Base-by-base conservation (phyloP, 2,888 invertebrate genomes). In the Epistrophella euchroma region DNA sequence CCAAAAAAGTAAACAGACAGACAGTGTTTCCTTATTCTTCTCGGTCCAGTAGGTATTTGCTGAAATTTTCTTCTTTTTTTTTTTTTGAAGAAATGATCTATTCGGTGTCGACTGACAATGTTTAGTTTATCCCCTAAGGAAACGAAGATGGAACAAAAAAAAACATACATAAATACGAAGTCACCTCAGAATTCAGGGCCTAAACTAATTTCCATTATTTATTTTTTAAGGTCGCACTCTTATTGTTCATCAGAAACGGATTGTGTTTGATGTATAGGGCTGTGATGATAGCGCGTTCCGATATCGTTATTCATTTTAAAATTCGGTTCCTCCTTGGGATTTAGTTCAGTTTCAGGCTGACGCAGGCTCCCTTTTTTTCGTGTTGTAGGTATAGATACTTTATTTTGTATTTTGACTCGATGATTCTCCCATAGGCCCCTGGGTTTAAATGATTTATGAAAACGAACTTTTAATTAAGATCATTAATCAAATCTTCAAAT, bases 181-280 rank as follows among this genome's bases (percentile, higher is more conserved):
- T 64, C 81, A 86, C 86, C 81, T 81, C 74, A 73, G 74, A 62
- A 77, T 22, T 45, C 58, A 45, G 77, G 86, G 86, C 77, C 77
- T 78, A 81, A 74, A 71, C 86, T 86, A 86, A 86, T 86, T 86
- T 86, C 86, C 86, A 86, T 81, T 81, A 77, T 86, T 86, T 86
- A 71, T 64, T 70, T 77, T 60, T 73, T 72, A 70, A 70, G 74
- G 85, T 72, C 66, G 75, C 40, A 52, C 40, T 64, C 45, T 58
- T 52, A 66, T 80, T 85, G 76, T 80, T 45, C 56, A 17, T 15
- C 6, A 19, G 15, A 55, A 43, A 79, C 58, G 68, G 55, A 55
- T 56, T 64, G 79, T 58, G 40, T 25, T 60, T 72, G 80, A 85
- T 80, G 50, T 28, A 32, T 32, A 77, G 77, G 77, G 74, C 73